Conservation (phyloP, 2,888 invertebrate genomes). For the Aphodius granarius region DNA sequence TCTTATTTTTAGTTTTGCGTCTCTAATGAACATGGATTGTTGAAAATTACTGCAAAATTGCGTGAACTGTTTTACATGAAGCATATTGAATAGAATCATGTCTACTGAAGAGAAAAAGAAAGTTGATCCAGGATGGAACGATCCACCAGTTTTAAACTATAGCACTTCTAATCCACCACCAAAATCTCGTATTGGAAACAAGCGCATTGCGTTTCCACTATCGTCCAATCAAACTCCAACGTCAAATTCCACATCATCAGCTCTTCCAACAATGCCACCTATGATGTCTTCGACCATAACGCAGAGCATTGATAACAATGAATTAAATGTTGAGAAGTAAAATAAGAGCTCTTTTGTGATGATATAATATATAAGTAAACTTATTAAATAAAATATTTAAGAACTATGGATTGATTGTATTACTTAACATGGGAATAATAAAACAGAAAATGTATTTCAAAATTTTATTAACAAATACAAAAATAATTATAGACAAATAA, state of each 20-base stretch:
- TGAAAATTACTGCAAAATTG: background rate
- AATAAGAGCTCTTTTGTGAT: background rate
- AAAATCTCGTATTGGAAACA: constrained; percentile 25
- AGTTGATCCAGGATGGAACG: constrained; percentile 26
- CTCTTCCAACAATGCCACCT: background rate
- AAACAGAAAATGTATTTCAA: constrained; percentile 11
- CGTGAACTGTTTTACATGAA: background rate
- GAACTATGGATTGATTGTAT: background rate
- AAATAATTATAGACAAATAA: constrained; percentile 40
- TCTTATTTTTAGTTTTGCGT: background rate
- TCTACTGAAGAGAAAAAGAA: constrained; percentile 1
- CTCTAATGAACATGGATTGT: too few species aligned
- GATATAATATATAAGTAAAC: background rate
- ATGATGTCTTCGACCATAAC: background rate
- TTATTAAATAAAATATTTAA: background rate
- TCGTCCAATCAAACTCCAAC: constrained; percentile 12
- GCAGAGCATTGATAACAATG: background rate
- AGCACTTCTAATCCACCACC: constrained; percentile 25
- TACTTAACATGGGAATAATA: background rate
- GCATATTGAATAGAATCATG: constrained; percentile 1
- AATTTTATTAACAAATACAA: constrained; percentile 42
- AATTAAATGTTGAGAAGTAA: background rate
- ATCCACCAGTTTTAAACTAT: constrained; percentile 24
- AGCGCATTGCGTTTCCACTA: constrained; percentile 25
- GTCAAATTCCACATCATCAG: background rate